Conservation (phyloP, 2,797 vertebrate species). For the Halcyon leucocephala region DNA sequence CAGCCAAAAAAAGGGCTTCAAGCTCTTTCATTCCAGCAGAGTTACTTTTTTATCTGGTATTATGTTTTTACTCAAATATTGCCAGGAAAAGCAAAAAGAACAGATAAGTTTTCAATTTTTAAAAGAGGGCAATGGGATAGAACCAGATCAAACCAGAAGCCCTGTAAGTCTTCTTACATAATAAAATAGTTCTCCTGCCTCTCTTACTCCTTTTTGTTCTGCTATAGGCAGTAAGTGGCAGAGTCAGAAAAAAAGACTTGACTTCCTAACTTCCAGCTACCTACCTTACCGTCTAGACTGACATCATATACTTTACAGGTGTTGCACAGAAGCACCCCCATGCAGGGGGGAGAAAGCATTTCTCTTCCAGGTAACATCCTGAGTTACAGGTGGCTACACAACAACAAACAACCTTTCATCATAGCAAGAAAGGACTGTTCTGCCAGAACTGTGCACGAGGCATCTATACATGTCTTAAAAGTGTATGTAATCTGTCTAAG, state of each 20-base stretch:
- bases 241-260: not conserved
- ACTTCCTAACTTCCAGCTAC: not conserved
- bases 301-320: rapidly evolving
- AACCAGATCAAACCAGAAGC: not conserved
- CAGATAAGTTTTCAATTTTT: slow-evolving; percentile 6
- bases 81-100: slow-evolving; percentile 24
- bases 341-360: not conserved
- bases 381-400: not conserved
- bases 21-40: not conserved
- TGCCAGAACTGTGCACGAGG: not conserved
- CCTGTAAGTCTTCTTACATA: not conserved
- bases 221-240: not conserved
- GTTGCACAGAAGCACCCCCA: not conserved
- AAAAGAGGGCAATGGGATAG: not conserved
- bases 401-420: not conserved
- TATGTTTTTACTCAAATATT: not conserved
- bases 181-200: not conserved
- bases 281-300: not conserved
- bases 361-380: not conserved
- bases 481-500: not conserved
- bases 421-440: not conserved
- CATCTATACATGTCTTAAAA: not conserved
- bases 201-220: not conserved
- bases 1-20: not conserved
- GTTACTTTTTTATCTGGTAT: not conserved